These are phyloP conservation scores for Nebria ingens DNA, from an alignment of 1,140 invertebrate species.

Conservation along the genomic window DNA sequence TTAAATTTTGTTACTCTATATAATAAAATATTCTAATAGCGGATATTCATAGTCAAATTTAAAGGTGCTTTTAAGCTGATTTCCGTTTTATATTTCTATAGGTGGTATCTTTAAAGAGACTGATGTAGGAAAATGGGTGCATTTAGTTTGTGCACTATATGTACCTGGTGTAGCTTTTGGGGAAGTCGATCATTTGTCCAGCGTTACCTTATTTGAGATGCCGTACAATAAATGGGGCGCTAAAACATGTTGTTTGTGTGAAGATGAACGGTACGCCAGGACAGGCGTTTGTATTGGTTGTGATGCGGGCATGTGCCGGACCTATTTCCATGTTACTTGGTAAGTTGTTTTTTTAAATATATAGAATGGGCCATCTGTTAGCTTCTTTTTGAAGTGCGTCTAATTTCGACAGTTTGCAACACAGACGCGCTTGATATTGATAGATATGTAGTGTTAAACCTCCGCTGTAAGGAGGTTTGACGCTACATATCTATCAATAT, in stretches of 20 bases:
- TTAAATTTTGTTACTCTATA: neutral
- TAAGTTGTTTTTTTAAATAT: slow-evolving; percentile 33
- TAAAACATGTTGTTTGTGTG: slow-evolving; percentile 76
- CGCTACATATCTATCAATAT: too few relatives aligned
- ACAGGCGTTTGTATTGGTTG: slow-evolving; percentile 94
- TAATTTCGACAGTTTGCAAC: too few relatives aligned
- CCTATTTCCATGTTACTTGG: slow-evolving; percentile 97
- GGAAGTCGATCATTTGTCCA: slow-evolving; percentile 79
- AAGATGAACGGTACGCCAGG: slow-evolving; percentile 71
- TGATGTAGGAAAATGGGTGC: slow-evolving; percentile 94
- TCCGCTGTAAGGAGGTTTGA: too few relatives aligned
- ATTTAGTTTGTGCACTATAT: slow-evolving; percentile 93
- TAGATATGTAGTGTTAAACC: too few relatives aligned
- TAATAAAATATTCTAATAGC: neutral
- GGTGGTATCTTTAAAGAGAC: slow-evolving; percentile 96
- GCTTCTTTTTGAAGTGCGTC: too few relatives aligned
- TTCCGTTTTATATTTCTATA: too few relatives aligned
- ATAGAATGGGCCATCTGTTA: too few relatives aligned
- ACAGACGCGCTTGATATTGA: too few relatives aligned
- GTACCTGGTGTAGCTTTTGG: slow-evolving; percentile 95
- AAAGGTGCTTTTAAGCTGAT: slow-evolving; percentile 12
- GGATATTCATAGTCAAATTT: neutral
- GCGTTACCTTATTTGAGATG: slow-evolving; percentile 91
- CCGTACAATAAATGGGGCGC: slow-evolving; percentile 90
- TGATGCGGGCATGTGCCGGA: slow-evolving; percentile 96